phyloP scores from a whole-genome alignment of 2,888 invertebrate genomes.

The Latheticus oryzae region DNA sequence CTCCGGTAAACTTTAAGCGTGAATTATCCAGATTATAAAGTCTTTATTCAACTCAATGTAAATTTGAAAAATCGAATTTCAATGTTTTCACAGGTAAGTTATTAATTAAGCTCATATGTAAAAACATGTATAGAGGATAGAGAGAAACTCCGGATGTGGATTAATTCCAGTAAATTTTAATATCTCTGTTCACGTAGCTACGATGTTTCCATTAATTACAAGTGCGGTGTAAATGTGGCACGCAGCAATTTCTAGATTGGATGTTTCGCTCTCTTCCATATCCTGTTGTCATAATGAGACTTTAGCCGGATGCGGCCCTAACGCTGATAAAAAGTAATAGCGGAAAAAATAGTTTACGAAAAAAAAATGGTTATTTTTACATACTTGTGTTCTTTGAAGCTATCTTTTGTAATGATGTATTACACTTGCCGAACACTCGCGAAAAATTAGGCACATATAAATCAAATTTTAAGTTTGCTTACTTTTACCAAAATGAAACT shows the following conservation, averaged over 20 bases:
- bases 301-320: conserved; percentile 3
- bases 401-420: too few relatives aligned
- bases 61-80: conserved; percentile 4
- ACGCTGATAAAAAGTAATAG: too few relatives aligned
- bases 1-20: neutral
- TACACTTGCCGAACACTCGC: conserved; percentile 30
- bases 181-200: conserved; percentile 38
- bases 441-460: conserved; percentile 37
- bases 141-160: conserved; percentile 21
- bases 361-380: neutral
- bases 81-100: conserved; percentile 16
- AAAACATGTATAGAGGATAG: conserved; percentile 7
- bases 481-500: conserved; percentile 38
- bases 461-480: conserved; percentile 38
- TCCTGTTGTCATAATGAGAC: conserved; percentile 32
- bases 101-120: conserved; percentile 35
- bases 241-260: conserved; percentile 43
- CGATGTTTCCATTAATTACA: conserved; percentile 44
- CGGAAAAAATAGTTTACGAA: conserved; percentile 6
- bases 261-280: conserved; percentile 32
- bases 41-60: conserved; percentile 8
- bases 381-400: conserved; percentile 1
- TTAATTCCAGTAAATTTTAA: conserved; percentile 41
- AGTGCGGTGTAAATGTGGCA: conserved; percentile 42
- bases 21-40: conserved; percentile 2